Evolutionary conservation across 2,888 invertebrate species (phyloP).

Genomic region (Diadegma fenestrale): DNA sequence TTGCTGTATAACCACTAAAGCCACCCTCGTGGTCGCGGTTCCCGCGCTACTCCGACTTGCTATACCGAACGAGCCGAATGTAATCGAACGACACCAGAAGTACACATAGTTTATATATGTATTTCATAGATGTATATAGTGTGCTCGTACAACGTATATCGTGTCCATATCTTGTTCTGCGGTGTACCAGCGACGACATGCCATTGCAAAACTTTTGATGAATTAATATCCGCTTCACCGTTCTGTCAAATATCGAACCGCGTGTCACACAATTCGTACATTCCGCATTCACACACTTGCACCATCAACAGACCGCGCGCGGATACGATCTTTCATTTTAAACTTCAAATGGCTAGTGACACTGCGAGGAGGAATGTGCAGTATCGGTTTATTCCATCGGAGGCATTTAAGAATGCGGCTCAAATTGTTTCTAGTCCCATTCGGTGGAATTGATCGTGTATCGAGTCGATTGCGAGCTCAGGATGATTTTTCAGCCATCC

Average conservation of each 20-base stretch:
- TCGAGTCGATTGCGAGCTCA: not conserved
- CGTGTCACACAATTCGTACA: not conserved
- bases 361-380: not conserved
- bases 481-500: not conserved
- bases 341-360: conserved; percentile 1
- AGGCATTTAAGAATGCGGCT: not conserved
- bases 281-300: not conserved
- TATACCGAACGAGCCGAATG: conserved; percentile 34
- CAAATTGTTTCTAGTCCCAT: not conserved
- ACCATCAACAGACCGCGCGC: not conserved
- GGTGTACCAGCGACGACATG: not conserved
- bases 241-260: conserved; percentile 33
- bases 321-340: conserved; percentile 1
- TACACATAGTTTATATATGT: conserved; percentile 12
- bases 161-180: not conserved
- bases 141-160: not conserved
- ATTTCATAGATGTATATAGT: not conserved
- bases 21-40: not conserved
- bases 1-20: conserved; percentile 17
- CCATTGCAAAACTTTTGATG: conserved; percentile 53
- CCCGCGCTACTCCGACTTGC: conserved; percentile 22
- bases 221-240: conserved; percentile 51
- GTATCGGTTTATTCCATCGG: not conserved
- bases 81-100: conserved; percentile 51
- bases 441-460: not conserved